Evolutionary conservation across 2,888 invertebrate species (phyloP).

Genomic region (Philereme transversata): DNA sequence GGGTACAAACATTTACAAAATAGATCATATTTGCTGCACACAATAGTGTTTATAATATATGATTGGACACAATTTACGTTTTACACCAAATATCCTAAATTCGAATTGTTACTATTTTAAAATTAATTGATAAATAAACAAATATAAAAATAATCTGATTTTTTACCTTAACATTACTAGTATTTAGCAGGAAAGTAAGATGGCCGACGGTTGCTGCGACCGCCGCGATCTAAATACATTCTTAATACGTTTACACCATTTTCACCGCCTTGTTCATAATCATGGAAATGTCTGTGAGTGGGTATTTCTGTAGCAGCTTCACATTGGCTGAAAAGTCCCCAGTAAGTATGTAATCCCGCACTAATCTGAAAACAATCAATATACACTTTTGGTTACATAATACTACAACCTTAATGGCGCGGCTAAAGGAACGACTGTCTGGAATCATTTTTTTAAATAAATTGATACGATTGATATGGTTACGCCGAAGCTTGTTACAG

Average conservation of each 20-base stretch:
- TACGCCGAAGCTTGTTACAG: too few species aligned
- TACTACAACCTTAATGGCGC: too few species aligned
- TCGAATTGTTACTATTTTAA: not conserved
- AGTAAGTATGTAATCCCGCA: constrained; percentile 91
- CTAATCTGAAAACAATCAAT: constrained; percentile 82
- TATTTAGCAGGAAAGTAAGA: too few species aligned
- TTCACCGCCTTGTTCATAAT: constrained; percentile 91
- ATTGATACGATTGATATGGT: too few species aligned
- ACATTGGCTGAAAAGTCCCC: constrained; percentile 98
- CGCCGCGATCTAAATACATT: too few species aligned
- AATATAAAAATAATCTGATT: too few species aligned
- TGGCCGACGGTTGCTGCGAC: too few species aligned
- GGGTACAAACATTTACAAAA: not conserved
- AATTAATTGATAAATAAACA: not conserved
- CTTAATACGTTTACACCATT: constrained; percentile 49
- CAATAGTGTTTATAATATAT: not conserved
- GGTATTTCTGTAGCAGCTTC: constrained; percentile 96
- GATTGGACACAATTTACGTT: not conserved
- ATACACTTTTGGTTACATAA: too few species aligned
- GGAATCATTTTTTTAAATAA: too few species aligned
- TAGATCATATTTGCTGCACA: not conserved
- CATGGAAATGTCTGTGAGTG: constrained; percentile 93
- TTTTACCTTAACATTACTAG: too few species aligned
- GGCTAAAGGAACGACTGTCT: too few species aligned
- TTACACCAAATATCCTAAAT: not conserved